A percentile compares a stretch with the other conserved stretches of the same genome.
Conservation (phyloP, 2,113 vertebrate species). For the Zingel zingel region DNA sequence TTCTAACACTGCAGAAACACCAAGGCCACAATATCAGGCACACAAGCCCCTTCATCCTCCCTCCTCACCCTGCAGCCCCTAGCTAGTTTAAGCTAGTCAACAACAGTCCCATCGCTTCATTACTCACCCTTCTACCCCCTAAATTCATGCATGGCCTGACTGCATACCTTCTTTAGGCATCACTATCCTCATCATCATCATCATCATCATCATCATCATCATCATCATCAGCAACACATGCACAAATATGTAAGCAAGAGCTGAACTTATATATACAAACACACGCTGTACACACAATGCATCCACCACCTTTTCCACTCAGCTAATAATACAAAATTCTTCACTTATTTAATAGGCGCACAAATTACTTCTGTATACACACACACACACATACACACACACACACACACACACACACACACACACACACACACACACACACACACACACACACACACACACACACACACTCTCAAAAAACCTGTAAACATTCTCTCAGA, state of each 20-base stretch:
- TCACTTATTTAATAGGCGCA: slow-evolving; percentile 51
- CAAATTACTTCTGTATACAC: slow-evolving; percentile 36
- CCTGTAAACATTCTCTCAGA: slow-evolving; percentile 64
- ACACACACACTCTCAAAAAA: slow-evolving; percentile 28
- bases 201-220: slow-evolving; percentile 4
- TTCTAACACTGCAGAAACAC: slow-evolving; percentile 39
- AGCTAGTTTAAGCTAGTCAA: slow-evolving; percentile 41
- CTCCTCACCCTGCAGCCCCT: slow-evolving; percentile 26
- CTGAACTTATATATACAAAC: slow-evolving; percentile 47
- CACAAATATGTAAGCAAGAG: slow-evolving; percentile 25
- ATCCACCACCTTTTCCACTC: slow-evolving; percentile 37
- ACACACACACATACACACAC: slow-evolving; percentile 41
- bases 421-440: slow-evolving; percentile 1
- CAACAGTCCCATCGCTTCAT: slow-evolving; percentile 38
- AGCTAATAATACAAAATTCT: slow-evolving; percentile 55
- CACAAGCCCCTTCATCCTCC: slow-evolving; percentile 22
- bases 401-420: slow-evolving; percentile 26
- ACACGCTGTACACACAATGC: slow-evolving; percentile 32
- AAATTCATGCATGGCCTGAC: slow-evolving; percentile 55
- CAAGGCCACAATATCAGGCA: slow-evolving; percentile 18
- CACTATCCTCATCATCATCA: neutral
- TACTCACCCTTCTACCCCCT: slow-evolving; percentile 44
- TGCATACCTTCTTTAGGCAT: slow-evolving; percentile 42
- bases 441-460: slow-evolving; percentile 50
- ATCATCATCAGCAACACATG: slow-evolving; percentile 30